Base-by-base conservation (phyloP, 2,888 invertebrate genomes). In the Drosophila flavopinicola region DNA sequence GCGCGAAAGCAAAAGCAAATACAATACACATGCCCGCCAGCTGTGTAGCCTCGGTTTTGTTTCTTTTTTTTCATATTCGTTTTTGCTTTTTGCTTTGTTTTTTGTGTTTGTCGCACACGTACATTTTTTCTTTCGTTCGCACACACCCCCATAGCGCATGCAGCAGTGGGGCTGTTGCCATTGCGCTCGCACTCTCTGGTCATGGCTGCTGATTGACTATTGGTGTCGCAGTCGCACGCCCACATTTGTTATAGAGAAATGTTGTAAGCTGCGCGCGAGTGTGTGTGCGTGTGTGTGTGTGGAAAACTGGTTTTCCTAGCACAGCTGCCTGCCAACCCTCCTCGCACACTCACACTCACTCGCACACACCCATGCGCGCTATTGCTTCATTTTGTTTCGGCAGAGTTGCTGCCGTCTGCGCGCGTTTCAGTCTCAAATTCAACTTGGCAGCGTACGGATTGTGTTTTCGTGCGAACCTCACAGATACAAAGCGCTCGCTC, bases 11-110 rank as follows among this genome's bases (percentile, higher is more conserved):
- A 73, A 76, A 59, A 70, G 49, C 78, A 74, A 77, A 58, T 64
- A 70, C 66, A 80, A 63, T 68, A 75, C 74, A 85, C 75, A 79
- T 87, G 82, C 79, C 78, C 71, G 87, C 87, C 89, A 89, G 89
- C 86, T 89, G 89, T 66, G 66, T 88, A 84, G 75, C 75, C 75
- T 71, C 77, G 75, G 73, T 83, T 75, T 79, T 75, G 72, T 63
- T 53, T 67, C 66, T 71, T 75, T 61, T 59, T 54, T 59, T 56
- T 44, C 29, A 17, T 42, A n/a, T n/a, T n/a, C n/a, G n/a, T n/a
- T n/a, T n/a, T n/a, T n/a, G n/a, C n/a, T 53, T 52, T 59, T 56
- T 59, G 20, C 20, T 20, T 58, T 41, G 15, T 33, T 29, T 11
- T 39, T 29, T 27, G 29, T 30, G 44, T 29, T 44, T 29, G 17